These are phyloP conservation scores for Neolamprologus ventralis DNA, from an alignment of 2,113 vertebrate species.

Conservation along the genomic window DNA sequence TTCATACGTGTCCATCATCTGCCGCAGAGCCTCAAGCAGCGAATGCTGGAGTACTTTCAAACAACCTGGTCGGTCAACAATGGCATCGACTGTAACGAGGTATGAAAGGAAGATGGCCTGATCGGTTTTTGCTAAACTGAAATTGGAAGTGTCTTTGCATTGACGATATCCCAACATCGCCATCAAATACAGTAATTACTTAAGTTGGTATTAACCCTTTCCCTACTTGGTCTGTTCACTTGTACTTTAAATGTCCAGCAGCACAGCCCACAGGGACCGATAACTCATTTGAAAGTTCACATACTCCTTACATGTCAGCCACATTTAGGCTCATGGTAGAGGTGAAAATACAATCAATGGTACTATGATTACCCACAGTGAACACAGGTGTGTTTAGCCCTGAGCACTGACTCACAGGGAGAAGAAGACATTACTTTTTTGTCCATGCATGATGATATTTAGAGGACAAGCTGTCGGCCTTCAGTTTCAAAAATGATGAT, in stretches of 20 bases:
- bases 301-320: not conserved
- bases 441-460: not conserved
- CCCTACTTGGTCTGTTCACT: not conserved
- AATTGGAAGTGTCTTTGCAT: not conserved
- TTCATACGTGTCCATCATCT: constrained; percentile 96
- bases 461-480: not conserved
- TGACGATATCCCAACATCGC: not conserved
- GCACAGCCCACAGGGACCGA: not conserved
- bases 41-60: constrained; percentile 98
- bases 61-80: constrained; percentile 99
- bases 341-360: not conserved
- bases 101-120: constrained; percentile 35
- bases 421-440: not conserved
- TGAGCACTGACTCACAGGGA: not conserved
- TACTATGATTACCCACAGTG: not conserved
- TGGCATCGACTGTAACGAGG: constrained; percentile 97
- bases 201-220: not conserved
- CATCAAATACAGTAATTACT: not conserved
- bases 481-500: not conserved
- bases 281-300: not conserved
- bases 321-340: not conserved
- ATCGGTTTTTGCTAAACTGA: not conserved
- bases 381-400: not conserved
- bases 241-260: not conserved
- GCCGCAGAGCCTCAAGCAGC: constrained; percentile 94